phyloP scores from a whole-genome alignment of 2,797 vertebrate species.

The Siniperca undulata region DNA sequence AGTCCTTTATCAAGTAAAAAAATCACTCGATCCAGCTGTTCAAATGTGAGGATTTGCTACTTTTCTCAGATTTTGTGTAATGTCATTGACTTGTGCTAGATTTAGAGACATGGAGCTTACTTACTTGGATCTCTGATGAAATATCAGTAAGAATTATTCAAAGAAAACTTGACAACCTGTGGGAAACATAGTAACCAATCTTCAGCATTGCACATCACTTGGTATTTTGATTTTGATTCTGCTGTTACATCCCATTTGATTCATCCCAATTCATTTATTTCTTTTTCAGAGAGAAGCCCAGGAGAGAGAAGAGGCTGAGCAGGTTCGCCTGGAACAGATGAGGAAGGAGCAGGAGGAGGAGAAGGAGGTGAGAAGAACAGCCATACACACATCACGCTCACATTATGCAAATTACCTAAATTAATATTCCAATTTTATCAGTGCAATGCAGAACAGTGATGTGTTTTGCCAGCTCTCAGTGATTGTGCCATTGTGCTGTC shows the following conservation, averaged over 20 bases:
- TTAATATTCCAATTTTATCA: conserved; percentile 38
- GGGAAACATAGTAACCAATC: background rate
- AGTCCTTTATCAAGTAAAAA: background rate
- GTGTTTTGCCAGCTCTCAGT: conserved; percentile 25
- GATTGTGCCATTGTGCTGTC: conserved; percentile 13
- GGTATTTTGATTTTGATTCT: background rate
- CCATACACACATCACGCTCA: background rate
- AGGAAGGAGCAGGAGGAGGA: conserved; percentile 97
- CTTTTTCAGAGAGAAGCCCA: conserved; percentile 94
- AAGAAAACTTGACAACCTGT: background rate
- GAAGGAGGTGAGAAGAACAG: conserved; percentile 89
- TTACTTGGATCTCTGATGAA: background rate
- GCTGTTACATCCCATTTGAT: conserved; percentile 9
- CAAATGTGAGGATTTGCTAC: background rate
- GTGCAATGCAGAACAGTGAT: conserved; percentile 6
- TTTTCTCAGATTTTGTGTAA: background rate
- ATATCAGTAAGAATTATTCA: background rate
- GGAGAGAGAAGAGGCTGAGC: conserved; percentile 97
- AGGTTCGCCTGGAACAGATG: conserved; percentile 95
- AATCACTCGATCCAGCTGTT: background rate
- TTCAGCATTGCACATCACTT: background rate
- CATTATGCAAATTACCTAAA: conserved; percentile 28
- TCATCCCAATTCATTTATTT: conserved; percentile 36
- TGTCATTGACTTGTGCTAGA: background rate
- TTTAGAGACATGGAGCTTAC: background rate